Base-by-base conservation (phyloP, 2,113 vertebrate species). In the Hemibagrus wyckioides region DNA sequence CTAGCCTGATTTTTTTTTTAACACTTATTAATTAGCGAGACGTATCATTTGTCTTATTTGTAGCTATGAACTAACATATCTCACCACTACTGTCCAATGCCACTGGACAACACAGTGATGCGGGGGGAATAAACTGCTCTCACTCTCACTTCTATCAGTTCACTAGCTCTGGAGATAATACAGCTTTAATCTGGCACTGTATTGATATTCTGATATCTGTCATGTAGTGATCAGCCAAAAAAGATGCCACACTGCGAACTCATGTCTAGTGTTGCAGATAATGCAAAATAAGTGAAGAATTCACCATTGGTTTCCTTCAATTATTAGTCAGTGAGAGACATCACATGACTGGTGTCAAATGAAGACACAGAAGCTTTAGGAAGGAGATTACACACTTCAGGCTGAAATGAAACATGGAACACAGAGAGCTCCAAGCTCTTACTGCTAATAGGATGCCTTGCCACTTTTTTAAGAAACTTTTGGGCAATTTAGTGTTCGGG, bases 401-500 rank as follows among this genome's bases (percentile, higher is more conserved):
- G 63, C 61, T 85, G 36, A 79, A 77, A 65, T 33, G 21, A 84
- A 84, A 69, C 76, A 80, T 63, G 48, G n/a, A 80, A n/a, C 30
- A 67, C 59, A 54, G 57, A 65, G 50, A 57, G 63, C 65, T 82
- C 25, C 50, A 81, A 63, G 50, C 63, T 81, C 76, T 14, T 33
- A 75, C 19, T 69, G 54, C 80, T 87, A 56, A 82, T 33, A n/a
- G 80, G 54, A 75, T 57, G 52, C 63, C 79, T 75, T 50, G 67
- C 57, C 69, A 86, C 25, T 77, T 67, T 23, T 61, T 36, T 86
- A 39, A 44, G 76, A 80, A 91, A 91, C 87, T 89, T 93, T 89
- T 71, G 91, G 92, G 89, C 19, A 48, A 84, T 86, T 94, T 92
- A 91, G 93, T 82, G 76, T 86, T 93, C 91, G 92, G 90, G 33